Base-by-base conservation (phyloP, 1,140 invertebrate species). In the Elysia chlorotica region DNA sequence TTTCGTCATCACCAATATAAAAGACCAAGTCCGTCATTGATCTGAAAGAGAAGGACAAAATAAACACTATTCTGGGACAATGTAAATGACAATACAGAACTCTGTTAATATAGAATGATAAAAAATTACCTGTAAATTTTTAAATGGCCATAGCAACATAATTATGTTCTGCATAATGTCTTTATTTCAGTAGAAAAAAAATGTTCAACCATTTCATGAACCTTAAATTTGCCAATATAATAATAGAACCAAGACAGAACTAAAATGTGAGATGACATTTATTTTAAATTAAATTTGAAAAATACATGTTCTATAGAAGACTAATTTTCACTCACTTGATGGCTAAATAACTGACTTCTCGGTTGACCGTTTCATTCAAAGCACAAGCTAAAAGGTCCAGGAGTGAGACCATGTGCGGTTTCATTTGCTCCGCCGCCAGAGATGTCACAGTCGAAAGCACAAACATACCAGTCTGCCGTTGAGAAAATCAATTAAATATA, bases 381-480 rank as follows among this genome's bases (percentile, higher is more conserved):
- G 89, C 89, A 67, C 89, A 87, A 38, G 85, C 84, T 75, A 93
- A 89, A 19, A 92, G 79, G 57, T 85, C 75, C 41, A 90, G 82
- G 48, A 93, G 85, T 19, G 89, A 86, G 25, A 86, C 81, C 4
- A 89, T 83, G 82, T 92, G 89, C 19, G 88, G 87, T 53, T 89
- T 83, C 77, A 92, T 89, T 41, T 90, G 88, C 54, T 90, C 89
- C 65, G 89, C 88, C 36, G 91, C 90, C 59, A 90, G 87, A 73
- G 92, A 89, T 41, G 91, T 90, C 82, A 93, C 90, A 66, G 89
- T 89, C 67, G 90, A 90, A 73, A 93, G 83, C 10, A 91, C 90
- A 81, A 90, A 92, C 86, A 92, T 90, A 41, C 91, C 92, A 66
- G 92, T 78, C 91, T 93, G 79, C 56, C n/a, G n/a, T n/a, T 80